Percentiles rank a stretch among this genome's conserved stretches.
Conservation (phyloP, 2,888 invertebrate species). For the Lasioglossum pauxillum region DNA sequence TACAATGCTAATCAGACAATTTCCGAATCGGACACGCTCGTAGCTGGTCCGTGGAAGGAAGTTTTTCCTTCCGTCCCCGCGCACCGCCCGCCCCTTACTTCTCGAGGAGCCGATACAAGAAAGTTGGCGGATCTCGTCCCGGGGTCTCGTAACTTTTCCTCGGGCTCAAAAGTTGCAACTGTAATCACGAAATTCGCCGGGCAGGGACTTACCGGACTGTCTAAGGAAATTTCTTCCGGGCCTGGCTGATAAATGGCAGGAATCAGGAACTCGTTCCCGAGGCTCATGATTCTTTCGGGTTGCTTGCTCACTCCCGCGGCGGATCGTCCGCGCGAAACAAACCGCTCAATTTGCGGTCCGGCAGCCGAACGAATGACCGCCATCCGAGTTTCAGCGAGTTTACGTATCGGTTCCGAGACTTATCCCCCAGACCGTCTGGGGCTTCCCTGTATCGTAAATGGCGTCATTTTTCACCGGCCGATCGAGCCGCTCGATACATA, state of each 20-base stretch:
- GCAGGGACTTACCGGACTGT: conserved; percentile 43
- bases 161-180: conserved; percentile 56
- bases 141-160: conserved; percentile 17
- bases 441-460: conserved; percentile 63
- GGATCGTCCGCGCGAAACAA: conserved; percentile 73
- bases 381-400: conserved; percentile 74
- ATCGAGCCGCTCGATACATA: conserved; percentile 47
- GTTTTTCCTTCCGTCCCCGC: conserved; percentile 3
- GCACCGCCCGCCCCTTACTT: not conserved
- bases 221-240: conserved; percentile 63
- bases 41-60: conserved; percentile 1
- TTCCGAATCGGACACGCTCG: conserved; percentile 10
- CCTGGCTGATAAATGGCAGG: conserved; percentile 61
- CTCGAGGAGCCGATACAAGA: conserved; percentile 30
- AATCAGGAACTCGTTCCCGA: conserved; percentile 56
- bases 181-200: conserved; percentile 62
- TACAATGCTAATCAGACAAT: conserved; percentile 20
- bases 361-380: conserved; percentile 78
- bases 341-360: conserved; percentile 81
- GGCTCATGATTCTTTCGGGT: conserved; percentile 51
- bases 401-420: conserved; percentile 72
- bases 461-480: conserved; percentile 71
- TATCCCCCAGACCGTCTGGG: conserved; percentile 52
- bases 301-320: conserved; percentile 7
- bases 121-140: conserved; percentile 33